These are phyloP conservation scores for Scolopax bukidnonensis DNA, from an alignment of 2,797 vertebrate genomes.

Conservation along the genomic window DNA sequence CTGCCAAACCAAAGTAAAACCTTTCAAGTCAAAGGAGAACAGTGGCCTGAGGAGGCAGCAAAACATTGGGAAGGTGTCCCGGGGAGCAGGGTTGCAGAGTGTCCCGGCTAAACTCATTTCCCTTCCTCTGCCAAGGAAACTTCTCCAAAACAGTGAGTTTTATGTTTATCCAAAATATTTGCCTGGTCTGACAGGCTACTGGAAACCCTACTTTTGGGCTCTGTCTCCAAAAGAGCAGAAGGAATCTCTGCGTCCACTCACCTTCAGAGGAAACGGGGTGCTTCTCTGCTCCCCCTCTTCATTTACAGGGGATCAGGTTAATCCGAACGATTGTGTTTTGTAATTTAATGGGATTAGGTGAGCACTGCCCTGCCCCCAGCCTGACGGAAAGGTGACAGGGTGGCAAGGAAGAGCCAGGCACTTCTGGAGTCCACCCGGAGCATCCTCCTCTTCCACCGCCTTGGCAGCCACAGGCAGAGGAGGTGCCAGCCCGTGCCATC, in stretches of 20 bases:
- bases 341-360: not conserved
- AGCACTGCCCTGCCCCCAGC: not conserved
- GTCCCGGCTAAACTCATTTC: not conserved
- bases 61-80: not conserved
- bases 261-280: fast-evolving
- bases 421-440: not conserved
- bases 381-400: fast-evolving
- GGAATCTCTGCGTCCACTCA: fast-evolving
- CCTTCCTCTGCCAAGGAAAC: not conserved
- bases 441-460: not conserved
- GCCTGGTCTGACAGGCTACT: not conserved
- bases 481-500: fast-evolving
- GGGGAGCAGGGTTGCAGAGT: not conserved
- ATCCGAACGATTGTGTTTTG: not conserved
- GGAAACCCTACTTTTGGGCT: not conserved
- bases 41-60: not conserved
- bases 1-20: not conserved
- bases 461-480: not conserved
- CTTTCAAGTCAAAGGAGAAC: not conserved
- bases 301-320: slow-evolving; percentile 14
- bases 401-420: not conserved
- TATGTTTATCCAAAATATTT: not conserved
- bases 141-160: not conserved
- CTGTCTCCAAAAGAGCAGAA: not conserved
- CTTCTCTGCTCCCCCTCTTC: not conserved